A percentile compares a stretch with the other conserved stretches of the same genome.
phyloP scores from a whole-genome alignment of 2,113 vertebrate species.

The Gymnorhina tibicen region DNA sequence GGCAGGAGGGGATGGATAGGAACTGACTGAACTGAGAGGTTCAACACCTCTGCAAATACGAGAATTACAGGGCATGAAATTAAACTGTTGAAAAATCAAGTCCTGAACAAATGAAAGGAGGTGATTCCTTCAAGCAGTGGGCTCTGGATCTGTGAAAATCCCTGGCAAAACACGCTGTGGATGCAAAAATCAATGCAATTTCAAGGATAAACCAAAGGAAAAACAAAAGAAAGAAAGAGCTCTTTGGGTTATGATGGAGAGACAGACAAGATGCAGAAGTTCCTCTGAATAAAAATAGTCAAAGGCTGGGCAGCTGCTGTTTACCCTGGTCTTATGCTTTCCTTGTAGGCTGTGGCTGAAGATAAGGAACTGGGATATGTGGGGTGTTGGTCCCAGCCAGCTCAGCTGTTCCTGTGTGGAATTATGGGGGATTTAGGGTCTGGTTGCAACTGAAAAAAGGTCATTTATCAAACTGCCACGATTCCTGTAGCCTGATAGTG shows the following conservation, averaged over 20 bases:
- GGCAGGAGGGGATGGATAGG: not conserved
- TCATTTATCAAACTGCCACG: not conserved
- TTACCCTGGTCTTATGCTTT: not conserved
- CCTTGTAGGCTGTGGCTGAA: not conserved
- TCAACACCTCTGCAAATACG: not conserved
- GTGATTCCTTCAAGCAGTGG: not conserved
- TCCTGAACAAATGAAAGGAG: not conserved
- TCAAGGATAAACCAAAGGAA: not conserved
- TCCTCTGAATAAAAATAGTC: not conserved
- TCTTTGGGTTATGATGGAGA: not conserved
- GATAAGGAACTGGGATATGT: not conserved
- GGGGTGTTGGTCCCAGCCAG: not conserved
- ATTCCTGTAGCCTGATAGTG: not conserved
- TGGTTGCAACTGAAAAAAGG: not conserved
- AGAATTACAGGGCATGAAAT: conserved; percentile 10
- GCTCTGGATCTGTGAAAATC: not conserved
- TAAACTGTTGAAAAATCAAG: not conserved
- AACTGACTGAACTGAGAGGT: too few species aligned
- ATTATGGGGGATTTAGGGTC: not conserved
- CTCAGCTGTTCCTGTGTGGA: not conserved
- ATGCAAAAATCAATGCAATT: not conserved
- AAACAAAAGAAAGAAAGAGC: not conserved
- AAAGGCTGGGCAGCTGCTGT: not conserved
- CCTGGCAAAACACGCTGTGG: not conserved
- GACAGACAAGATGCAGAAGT: not conserved